Conservation (phyloP, 2,113 vertebrate species). For the Chunga burmeisteri region DNA sequence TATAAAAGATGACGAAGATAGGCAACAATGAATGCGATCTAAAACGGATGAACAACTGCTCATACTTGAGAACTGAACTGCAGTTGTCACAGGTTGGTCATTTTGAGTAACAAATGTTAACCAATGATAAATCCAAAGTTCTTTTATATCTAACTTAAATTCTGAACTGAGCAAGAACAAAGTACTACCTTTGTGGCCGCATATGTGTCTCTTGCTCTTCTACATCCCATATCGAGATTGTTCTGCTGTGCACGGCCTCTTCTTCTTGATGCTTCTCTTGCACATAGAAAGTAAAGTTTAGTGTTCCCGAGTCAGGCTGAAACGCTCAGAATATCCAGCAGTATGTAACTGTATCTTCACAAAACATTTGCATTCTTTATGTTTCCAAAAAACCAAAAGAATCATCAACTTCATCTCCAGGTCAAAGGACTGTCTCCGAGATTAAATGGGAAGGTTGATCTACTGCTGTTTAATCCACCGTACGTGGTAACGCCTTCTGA, state of each 20-base stretch:
- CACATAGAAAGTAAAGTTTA: neutral
- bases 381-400: neutral
- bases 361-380: neutral
- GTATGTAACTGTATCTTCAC: neutral
- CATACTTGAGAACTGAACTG: neutral
- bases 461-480: conserved; percentile 93
- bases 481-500: conserved; percentile 92
- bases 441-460: conserved; percentile 85
- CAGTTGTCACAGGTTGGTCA: neutral
- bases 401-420: conserved; percentile 63
- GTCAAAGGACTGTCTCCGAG: conserved; percentile 82
- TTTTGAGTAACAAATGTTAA: neutral
- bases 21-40: neutral
- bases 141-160: neutral
- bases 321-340: neutral
- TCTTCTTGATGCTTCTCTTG: neutral
- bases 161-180: neutral
- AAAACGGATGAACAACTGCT: neutral
- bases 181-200: neutral
- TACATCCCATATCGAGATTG: neutral
- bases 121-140: neutral
- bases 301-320: neutral
- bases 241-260: neutral
- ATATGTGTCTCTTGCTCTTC: neutral
- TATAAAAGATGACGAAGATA: neutral